Base-by-base conservation (phyloP, 2,113 vertebrate species). In the Colius striatus region DNA sequence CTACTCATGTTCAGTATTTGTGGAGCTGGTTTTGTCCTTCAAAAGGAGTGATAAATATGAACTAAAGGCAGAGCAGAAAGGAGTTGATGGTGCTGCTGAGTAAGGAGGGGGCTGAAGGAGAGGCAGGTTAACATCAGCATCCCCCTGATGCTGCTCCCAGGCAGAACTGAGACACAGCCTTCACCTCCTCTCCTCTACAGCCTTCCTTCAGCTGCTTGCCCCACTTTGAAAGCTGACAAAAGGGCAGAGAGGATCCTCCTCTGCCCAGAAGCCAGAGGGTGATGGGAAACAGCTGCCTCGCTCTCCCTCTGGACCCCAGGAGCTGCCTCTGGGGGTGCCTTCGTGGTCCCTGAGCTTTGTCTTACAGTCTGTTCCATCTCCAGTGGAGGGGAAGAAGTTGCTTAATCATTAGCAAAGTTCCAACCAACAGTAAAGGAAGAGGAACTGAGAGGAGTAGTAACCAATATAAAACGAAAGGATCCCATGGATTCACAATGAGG, bases 141-240 rank as follows among this genome's bases (percentile, higher is more conserved):
- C 63, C 16, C 36, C 29, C 32, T 1, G 1, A 4, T 0, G 0
- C 12, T 5, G 0, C 16, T 22, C 50, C 36, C 21, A 34, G 50
- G 13, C 3, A 3, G 50, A 57, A 10, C 45, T 5, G 4, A 50
- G 18, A 34, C 5, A 41, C 41, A 51, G 11, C 45, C 67, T 88
- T 61, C 6, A 5, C 60, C 53, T 45, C 41, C 27, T 61, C 66
- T 67, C 13, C 29, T 30, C 74, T 32, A 9, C 0, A 2, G 19
- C 51, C 54, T 47, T 57, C 18, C 57, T 73, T 60, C 73, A 48
- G n/a, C n/a, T 1, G 1, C 7, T 57, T 57, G 51, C 21, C 32
- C 41, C 41, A 32, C 51, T 53, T 63, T 10, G 4, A 32, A 70
- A 54, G 27, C 50, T 9, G 5, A 43, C 27, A 87, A 55, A 50